Percentiles rank a stretch among this genome's conserved stretches.
Evolutionary conservation across 2,888 invertebrate genomes (phyloP).

Genomic region (Oasisia sp.): DNA sequence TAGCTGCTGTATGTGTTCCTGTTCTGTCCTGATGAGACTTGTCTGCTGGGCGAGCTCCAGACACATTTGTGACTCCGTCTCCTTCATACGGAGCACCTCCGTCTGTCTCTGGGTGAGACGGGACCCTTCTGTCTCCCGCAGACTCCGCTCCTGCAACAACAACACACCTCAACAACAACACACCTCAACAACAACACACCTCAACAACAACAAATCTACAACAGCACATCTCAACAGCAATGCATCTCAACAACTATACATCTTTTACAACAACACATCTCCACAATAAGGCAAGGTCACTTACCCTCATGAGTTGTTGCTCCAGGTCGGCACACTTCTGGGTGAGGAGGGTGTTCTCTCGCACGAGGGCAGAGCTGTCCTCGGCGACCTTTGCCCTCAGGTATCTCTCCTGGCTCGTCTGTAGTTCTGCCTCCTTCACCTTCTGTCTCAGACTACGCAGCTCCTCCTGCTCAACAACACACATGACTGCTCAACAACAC

Average conservation of each 20-base stretch:
- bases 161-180: neutral
- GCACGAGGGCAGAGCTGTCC: conserved; percentile 53
- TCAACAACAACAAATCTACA: neutral
- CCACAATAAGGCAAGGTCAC: conserved; percentile 24
- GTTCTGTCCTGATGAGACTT: conserved; percentile 54
- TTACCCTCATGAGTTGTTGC: conserved; percentile 57
- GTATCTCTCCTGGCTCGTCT: conserved; percentile 59
- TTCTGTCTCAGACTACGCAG: conserved; percentile 55
- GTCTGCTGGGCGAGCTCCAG: conserved; percentile 52
- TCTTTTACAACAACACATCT: neutral
- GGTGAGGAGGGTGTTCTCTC: conserved; percentile 58
- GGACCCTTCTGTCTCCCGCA: conserved; percentile 54
- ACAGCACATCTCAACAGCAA: too few species aligned
- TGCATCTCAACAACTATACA: neutral
- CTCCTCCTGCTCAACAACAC: conserved; percentile 53
- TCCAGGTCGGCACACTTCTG: conserved; percentile 56
- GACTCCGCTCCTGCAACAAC: conserved; percentile 49
- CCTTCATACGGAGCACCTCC: conserved; percentile 54
- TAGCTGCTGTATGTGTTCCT: conserved; percentile 49
- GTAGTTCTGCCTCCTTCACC: conserved; percentile 60
- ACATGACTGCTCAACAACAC: neutral
- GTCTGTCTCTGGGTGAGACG: conserved; percentile 50
- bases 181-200: neutral
- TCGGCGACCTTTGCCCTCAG: conserved; percentile 56
- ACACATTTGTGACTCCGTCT: conserved; percentile 52